A percentile compares a stretch with the other conserved stretches of the same genome.
These are phyloP conservation scores for Halcyon malimbica DNA, from an alignment of 2,113 vertebrate species.

Conservation along the genomic window DNA sequence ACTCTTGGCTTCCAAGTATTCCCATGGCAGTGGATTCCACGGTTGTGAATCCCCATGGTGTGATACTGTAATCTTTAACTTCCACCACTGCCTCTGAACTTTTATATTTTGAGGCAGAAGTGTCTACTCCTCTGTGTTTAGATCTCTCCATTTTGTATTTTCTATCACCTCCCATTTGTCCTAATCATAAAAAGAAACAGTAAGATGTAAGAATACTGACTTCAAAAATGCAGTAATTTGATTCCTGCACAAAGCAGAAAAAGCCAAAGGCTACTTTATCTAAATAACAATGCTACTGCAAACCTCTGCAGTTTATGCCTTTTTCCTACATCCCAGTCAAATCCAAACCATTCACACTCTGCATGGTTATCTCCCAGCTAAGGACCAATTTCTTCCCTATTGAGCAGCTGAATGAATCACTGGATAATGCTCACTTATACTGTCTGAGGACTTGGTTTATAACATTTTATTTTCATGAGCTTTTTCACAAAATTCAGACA, in stretches of 20 bases:
- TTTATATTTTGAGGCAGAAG: background rate
- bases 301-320: background rate
- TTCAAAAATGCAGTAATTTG: background rate
- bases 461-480: background rate
- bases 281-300: background rate
- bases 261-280: background rate
- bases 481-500: background rate
- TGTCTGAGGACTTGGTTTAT: background rate
- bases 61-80: background rate
- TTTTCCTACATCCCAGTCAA: background rate
- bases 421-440: background rate
- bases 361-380: background rate
- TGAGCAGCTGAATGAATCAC: background rate
- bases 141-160: background rate
- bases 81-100: background rate
- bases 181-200: background rate
- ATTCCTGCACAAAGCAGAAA: background rate
- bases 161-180: background rate
- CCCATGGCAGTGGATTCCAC: background rate
- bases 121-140: background rate
- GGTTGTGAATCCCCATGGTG: background rate
- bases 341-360: background rate
- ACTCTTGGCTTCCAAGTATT: background rate
- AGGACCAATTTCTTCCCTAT: background rate
- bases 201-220: background rate